A percentile compares a stretch with the other conserved stretches of the same genome.
These are phyloP conservation scores for Cassiopea xamachana DNA, from an alignment of 30 jellyfish, hydroid and myxozoan genomes.

Conservation along the genomic window DNA sequence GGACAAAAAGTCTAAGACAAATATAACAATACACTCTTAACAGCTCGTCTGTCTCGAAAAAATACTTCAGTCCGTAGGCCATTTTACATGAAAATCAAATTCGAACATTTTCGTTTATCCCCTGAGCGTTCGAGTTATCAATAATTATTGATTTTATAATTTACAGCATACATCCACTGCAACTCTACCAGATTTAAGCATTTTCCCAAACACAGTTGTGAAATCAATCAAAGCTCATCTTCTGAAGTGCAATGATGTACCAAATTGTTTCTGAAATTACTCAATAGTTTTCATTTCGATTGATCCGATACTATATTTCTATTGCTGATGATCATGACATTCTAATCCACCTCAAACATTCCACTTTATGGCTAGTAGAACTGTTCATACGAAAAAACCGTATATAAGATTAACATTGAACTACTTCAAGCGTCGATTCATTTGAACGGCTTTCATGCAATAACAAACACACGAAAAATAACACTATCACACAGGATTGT, in stretches of 20 bases:
- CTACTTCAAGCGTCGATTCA: conserved; percentile 10
- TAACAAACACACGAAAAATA: not conserved
- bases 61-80: no score
- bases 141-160: no score
- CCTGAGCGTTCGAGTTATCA: no score
- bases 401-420: conserved; percentile 11
- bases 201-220: not conserved
- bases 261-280: not conserved
- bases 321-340: not conserved
- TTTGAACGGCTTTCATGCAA: not conserved
- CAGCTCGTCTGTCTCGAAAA: no score
- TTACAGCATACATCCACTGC: not conserved
- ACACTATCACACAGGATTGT: conserved; percentile 18
- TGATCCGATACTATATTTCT: not conserved
- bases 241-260: not conserved
- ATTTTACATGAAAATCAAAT: no score
- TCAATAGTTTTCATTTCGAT: not conserved
- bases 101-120: no score
- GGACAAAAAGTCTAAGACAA: not conserved
- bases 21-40: not conserved
- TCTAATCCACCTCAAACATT: conserved; percentile 27
- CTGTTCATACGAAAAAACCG: not conserved
- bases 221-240: not conserved
- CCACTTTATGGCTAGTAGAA: conserved; percentile 1
- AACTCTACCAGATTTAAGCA: not conserved